Percentiles rank a stretch among this genome's conserved stretches.
Evolutionary conservation across 2,797 vertebrate species (phyloP).

Genomic region (Aeoliscus strigatus): DNA sequence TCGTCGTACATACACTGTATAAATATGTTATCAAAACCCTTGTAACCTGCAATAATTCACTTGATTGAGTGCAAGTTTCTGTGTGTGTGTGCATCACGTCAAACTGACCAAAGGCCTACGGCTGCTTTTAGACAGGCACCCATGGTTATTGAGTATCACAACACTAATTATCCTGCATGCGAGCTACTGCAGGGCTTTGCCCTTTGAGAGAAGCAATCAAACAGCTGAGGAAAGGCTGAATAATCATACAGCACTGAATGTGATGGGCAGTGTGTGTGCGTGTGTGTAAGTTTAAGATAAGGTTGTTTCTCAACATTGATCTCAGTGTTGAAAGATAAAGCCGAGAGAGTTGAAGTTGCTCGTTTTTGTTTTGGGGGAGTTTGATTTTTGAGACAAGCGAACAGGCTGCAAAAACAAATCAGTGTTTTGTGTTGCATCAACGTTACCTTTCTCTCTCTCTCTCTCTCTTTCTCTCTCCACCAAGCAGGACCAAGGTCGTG

Average conservation of each 20-base stretch:
- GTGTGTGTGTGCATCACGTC: constrained; percentile 55
- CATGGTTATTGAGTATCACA: constrained; percentile 59
- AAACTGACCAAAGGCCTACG: constrained; percentile 64
- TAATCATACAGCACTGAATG: constrained; percentile 61
- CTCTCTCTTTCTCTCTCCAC: constrained; percentile 24
- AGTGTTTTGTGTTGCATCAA: constrained; percentile 34
- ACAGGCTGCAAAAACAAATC: constrained; percentile 18
- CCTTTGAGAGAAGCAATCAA: constrained; percentile 77
- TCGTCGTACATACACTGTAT: constrained; percentile 62
- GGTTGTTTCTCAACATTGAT: constrained; percentile 8
- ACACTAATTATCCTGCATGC: constrained; percentile 73
- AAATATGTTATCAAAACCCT: constrained; percentile 63
- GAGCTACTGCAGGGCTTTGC: constrained; percentile 67
- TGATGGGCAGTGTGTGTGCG: constrained; percentile 30
- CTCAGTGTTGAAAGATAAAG: not conserved
- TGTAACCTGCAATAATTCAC: constrained; percentile 65
- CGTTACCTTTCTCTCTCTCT: too few species aligned
- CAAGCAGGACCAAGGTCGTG: constrained; percentile 53
- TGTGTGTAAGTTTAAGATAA: constrained; percentile 5
- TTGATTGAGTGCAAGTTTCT: constrained; percentile 57
- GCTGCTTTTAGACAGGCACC: constrained; percentile 50
- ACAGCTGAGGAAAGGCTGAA: constrained; percentile 73
- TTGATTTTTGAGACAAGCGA: constrained; percentile 12
- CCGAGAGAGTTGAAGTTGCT: constrained; percentile 4
- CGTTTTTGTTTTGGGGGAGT: constrained; percentile 15